Conservation (phyloP, 2,888 invertebrate species). For the Xestia rhomboidea region DNA sequence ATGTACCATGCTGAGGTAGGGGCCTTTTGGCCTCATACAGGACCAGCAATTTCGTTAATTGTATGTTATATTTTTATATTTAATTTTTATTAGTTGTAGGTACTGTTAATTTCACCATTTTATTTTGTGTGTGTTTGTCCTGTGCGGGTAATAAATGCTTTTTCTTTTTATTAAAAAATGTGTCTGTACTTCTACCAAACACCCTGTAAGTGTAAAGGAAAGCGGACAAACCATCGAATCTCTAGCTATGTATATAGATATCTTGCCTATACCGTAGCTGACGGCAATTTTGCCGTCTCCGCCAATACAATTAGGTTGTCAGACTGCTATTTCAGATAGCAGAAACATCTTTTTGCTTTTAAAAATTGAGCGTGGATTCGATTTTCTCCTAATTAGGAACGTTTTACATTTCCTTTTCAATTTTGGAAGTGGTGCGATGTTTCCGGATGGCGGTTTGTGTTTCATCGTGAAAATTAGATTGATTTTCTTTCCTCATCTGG, state of each 20-base stretch:
- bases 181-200: too few species aligned
- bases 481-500: not conserved
- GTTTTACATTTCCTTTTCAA: slow-evolving; percentile 7
- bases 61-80: too few species aligned
- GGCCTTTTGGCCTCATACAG: too few species aligned
- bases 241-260: not conserved
- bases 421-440: slow-evolving; percentile 11
- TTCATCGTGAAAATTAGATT: not conserved
- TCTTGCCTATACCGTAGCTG: slow-evolving; percentile 9
- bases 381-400: not conserved
- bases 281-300: slow-evolving; percentile 25
- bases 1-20: too few species aligned
- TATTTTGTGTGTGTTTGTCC: too few species aligned
- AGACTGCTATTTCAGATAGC: slow-evolving; percentile 18
- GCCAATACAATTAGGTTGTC: slow-evolving; percentile 37
- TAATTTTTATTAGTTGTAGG: too few species aligned
- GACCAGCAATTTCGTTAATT: too few species aligned
- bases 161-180: too few species aligned
- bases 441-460: not conserved
- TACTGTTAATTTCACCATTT: too few species aligned
- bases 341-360: slow-evolving; percentile 43
- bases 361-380: slow-evolving; percentile 2
- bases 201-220: too few species aligned
- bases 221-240: not conserved
- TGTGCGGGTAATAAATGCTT: too few species aligned